Evolutionary conservation across 2,113 vertebrate species (phyloP).

Genomic region (Theropithecus gelada): DNA sequence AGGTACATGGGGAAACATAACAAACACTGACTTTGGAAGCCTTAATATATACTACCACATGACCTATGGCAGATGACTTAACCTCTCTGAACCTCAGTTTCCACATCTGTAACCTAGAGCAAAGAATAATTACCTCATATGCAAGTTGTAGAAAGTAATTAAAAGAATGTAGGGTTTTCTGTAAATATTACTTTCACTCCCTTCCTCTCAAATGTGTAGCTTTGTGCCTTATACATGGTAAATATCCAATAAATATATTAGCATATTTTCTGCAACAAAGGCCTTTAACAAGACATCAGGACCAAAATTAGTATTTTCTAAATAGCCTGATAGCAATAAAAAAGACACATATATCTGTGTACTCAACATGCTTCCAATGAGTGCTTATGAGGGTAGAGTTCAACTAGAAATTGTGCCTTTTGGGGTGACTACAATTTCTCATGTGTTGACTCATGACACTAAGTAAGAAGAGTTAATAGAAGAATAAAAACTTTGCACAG

Average conservation of each 20-base stretch:
- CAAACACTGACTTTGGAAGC: background rate
- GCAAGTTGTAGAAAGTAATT: background rate
- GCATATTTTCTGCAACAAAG: background rate
- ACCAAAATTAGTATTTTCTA: background rate
- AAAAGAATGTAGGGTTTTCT: background rate
- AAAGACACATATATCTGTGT: background rate
- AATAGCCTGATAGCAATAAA: background rate
- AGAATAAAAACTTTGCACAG: background rate
- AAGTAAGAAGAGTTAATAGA: background rate
- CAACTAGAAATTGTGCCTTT: background rate
- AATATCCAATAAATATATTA: background rate
- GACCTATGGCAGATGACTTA: background rate
- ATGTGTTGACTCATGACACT: background rate
- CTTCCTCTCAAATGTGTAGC: background rate
- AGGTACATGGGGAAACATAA: background rate
- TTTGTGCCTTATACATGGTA: background rate
- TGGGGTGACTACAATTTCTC: background rate
- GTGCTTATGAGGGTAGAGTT: background rate
- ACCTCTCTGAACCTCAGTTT: background rate
- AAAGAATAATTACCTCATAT: background rate
- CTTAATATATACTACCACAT: background rate
- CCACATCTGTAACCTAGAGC: background rate
- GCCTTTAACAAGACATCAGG: background rate
- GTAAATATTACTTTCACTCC: background rate
- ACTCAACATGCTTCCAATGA: background rate